A percentile compares a stretch with the other conserved stretches of the same genome.
Evolutionary conservation across 1,140 invertebrate species (phyloP).

Genomic region (Platorchestia sp.): DNA sequence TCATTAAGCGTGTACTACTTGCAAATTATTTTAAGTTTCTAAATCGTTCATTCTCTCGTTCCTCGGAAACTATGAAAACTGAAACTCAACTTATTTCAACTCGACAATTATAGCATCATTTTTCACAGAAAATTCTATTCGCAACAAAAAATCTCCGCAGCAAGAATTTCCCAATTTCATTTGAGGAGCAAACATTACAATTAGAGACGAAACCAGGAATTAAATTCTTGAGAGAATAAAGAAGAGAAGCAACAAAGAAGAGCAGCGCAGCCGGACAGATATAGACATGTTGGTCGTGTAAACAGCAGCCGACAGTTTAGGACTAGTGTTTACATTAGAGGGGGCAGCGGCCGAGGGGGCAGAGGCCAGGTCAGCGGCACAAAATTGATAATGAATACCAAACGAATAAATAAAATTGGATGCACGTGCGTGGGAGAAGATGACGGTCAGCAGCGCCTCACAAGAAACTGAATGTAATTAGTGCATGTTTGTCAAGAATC

Average conservation of each 20-base stretch:
- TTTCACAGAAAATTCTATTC: not conserved
- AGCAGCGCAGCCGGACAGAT: conserved; percentile 33
- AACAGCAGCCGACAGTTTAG: conserved; percentile 54
- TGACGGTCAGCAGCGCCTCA: not conserved
- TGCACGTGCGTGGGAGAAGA: not conserved
- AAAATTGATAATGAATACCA: not conserved
- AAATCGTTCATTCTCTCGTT: too few species aligned
- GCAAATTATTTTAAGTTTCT: too few species aligned
- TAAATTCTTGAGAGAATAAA: not conserved
- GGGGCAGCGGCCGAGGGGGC: not conserved
- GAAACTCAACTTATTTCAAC: too few species aligned
- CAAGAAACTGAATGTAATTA: not conserved
- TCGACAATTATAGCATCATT: too few species aligned
- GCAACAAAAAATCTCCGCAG: not conserved
- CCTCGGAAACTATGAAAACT: too few species aligned
- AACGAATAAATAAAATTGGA: not conserved
- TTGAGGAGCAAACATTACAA: not conserved
- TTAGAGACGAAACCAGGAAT: not conserved
- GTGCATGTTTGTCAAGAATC: too few species aligned
- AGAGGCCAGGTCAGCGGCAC: not conserved
- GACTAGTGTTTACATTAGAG: conserved; percentile 51
- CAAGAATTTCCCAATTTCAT: not conserved
- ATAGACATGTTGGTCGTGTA: conserved; percentile 53
- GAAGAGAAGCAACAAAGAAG: not conserved
- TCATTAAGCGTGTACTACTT: too few species aligned